Percentiles rank a stretch among this genome's conserved stretches.
These are phyloP conservation scores for Heliconius hewitsoni DNA, from an alignment of 1,140 invertebrate species.

Conservation along the genomic window DNA sequence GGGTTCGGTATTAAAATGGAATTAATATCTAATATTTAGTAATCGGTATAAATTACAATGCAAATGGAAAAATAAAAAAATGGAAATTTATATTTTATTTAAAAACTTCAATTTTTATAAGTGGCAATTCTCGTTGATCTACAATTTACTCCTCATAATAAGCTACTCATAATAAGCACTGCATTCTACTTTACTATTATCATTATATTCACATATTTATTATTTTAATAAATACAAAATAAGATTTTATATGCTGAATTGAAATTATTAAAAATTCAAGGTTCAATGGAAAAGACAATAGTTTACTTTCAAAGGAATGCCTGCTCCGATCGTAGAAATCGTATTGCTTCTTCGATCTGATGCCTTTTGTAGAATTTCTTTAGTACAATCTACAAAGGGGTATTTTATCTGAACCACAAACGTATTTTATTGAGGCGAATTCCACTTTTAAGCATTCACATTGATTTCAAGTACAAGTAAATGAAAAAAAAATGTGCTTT, in stretches of 20 bases:
- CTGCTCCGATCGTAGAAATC: conserved; percentile 22
- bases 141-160: too few relatives aligned
- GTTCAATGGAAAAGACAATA: conserved; percentile 28
- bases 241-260: not conserved
- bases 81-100: too few relatives aligned
- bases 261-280: conserved; percentile 10
- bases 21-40: too few relatives aligned
- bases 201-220: not conserved
- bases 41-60: too few relatives aligned
- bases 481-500: not conserved
- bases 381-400: conserved; percentile 15
- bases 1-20: too few relatives aligned
- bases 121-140: too few relatives aligned
- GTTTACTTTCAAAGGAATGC: conserved; percentile 32
- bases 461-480: not conserved
- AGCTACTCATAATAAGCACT: too few relatives aligned
- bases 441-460: conserved; percentile 20
- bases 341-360: conserved; percentile 28
- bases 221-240: not conserved
- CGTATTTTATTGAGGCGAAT: conserved; percentile 20
- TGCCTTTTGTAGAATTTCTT: conserved; percentile 26
- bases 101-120: too few relatives aligned
- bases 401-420: conserved; percentile 30
- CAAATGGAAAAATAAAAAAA: too few relatives aligned
- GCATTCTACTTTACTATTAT: not conserved